These are phyloP conservation scores for Lasioglossum pauxillum DNA, from an alignment of 2,888 invertebrate genomes.

Conservation along the genomic window DNA sequence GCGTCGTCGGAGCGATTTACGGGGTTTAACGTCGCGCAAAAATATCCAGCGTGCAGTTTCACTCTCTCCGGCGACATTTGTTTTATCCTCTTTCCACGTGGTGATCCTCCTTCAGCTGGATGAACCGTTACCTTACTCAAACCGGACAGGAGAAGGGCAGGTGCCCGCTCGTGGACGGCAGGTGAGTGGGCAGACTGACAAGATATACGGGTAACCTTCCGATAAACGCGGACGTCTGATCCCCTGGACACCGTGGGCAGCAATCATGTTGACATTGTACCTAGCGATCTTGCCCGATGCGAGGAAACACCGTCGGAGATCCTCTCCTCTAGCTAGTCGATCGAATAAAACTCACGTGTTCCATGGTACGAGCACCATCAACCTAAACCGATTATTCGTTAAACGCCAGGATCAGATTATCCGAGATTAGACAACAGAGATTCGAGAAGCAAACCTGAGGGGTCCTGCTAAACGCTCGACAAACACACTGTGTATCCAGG, in stretches of 20 bases:
- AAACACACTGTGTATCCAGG: background rate
- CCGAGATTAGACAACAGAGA: background rate
- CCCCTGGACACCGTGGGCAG: constrained; percentile 18
- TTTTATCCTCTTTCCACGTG: constrained; percentile 13
- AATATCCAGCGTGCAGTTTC: constrained; percentile 11
- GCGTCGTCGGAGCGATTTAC: background rate
- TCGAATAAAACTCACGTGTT: background rate
- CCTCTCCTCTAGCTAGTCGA: background rate
- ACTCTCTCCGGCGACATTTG: constrained; percentile 7
- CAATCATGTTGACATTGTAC: constrained; percentile 25
- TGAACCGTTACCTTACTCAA: constrained; percentile 64
- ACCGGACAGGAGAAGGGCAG: constrained; percentile 53
- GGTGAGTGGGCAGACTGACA: constrained; percentile 36
- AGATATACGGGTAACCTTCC: constrained; percentile 42
- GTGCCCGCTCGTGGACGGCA: constrained; percentile 42
- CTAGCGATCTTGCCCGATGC: background rate
- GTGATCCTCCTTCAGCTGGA: constrained; percentile 9
- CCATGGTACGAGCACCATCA: background rate
- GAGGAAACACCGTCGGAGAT: background rate
- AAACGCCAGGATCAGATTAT: background rate
- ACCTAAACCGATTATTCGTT: background rate
- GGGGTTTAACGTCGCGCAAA: background rate
- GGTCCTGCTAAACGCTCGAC: background rate
- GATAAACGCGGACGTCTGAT: constrained; percentile 40
- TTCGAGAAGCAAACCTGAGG: background rate